These are phyloP conservation scores for human (Homo sapiens) DNA, from an alignment of 2,113 vertebrate species.

Conservation along the genomic window GRCh38 chr12:54563001-54563500, in stretches of 20 bases:
- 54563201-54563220: neutral
- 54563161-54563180: neutral
- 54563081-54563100: conserved; percentile 22
- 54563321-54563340: neutral
- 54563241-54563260: neutral
- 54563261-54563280: neutral
- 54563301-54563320: neutral
- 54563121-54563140: neutral
- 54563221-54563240: neutral
- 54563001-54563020: neutral
- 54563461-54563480: neutral
- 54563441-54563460: conserved; percentile 1
- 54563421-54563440: neutral
- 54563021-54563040: neutral
- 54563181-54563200: neutral
- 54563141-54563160: conserved; percentile 20
- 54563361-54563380: neutral
- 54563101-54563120: neutral
- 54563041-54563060: neutral
- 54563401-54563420: neutral
- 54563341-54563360: neutral
- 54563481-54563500: neutral
- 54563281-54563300: neutral
- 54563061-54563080: neutral
- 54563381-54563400: neutral